Percentiles rank a stretch among this genome's conserved stretches.
phyloP scores from a whole-genome alignment of 1,140 invertebrate species.

The Tenebrio molitor region DNA sequence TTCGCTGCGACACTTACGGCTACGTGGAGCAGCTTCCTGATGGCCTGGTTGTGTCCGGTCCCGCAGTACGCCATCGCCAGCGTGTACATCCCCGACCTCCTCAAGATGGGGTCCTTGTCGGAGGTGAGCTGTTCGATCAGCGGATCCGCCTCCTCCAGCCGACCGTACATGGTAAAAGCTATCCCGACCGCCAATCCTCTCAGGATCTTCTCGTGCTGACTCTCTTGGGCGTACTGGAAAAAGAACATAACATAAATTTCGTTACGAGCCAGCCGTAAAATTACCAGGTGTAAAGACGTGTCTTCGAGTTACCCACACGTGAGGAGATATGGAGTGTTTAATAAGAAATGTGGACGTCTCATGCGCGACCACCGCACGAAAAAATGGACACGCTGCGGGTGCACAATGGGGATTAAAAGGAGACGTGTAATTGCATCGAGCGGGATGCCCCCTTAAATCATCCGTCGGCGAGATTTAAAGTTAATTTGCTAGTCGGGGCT shows the following conservation, averaged over 20 bases:
- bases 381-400: too few species aligned
- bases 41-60: constrained; percentile 97
- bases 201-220: constrained; percentile 98
- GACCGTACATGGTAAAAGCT: constrained; percentile 96
- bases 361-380: too few species aligned
- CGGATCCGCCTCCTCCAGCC: constrained; percentile 95
- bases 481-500: constrained; percentile 26
- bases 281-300: neutral
- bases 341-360: too few species aligned
- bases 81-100: constrained; percentile 97
- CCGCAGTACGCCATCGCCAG: constrained; percentile 99
- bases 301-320: neutral
- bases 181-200: constrained; percentile 96
- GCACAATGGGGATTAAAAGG: too few species aligned
- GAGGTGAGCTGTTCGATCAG: constrained; percentile 89
- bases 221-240: constrained; percentile 77
- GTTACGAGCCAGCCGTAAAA: constrained; percentile 3
- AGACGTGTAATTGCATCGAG: constrained; percentile 2
- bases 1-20: constrained; percentile 80
- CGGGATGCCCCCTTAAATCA: constrained; percentile 19
- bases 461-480: constrained; percentile 29
- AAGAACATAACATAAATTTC: constrained; percentile 41
- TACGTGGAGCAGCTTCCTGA: constrained; percentile 94
- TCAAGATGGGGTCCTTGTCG: constrained; percentile 89
- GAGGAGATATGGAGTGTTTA: too few species aligned